phyloP scores from a whole-genome alignment of 2,113 vertebrate species.

The Neotragus moschatus region DNA sequence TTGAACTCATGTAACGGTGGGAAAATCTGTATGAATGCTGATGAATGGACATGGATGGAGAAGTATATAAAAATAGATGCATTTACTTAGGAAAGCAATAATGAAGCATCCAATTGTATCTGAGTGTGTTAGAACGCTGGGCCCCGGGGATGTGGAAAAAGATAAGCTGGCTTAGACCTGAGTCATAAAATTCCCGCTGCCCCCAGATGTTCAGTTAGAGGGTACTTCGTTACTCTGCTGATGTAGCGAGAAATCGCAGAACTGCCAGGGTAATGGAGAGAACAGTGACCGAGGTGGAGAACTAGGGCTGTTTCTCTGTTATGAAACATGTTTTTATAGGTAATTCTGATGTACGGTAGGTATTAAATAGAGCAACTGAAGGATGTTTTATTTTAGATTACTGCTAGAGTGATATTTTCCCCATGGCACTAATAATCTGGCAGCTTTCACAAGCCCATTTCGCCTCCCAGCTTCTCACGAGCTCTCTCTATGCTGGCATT shows the following conservation, averaged over 20 bases:
- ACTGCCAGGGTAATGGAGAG: not conserved
- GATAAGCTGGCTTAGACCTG: not conserved
- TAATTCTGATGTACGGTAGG: slow-evolving; percentile 40
- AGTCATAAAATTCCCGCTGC: slow-evolving; percentile 12
- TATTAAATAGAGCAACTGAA: slow-evolving; percentile 46
- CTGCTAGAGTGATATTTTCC: slow-evolving; percentile 37
- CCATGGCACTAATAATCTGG: slow-evolving; percentile 19
- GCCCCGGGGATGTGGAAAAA: not conserved
- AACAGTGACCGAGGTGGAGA: not conserved
- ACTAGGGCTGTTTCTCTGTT: slow-evolving; percentile 20
- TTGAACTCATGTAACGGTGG: not conserved
- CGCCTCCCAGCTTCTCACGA: not conserved
- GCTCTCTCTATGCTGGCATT: not conserved
- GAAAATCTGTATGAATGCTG: slow-evolving; percentile 42
- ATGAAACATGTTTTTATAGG: slow-evolving; percentile 32
- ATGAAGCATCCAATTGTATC: not conserved
- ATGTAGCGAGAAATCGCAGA: not conserved
- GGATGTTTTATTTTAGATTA: slow-evolving; percentile 66
- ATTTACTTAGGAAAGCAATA: slow-evolving; percentile 20
- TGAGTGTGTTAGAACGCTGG: not conserved
- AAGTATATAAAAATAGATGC: not conserved
- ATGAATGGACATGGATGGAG: not conserved
- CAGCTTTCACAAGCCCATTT: slow-evolving; percentile 29
- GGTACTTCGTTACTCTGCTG: slow-evolving; percentile 10
- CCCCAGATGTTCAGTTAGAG: slow-evolving; percentile 1